Conservation (phyloP, 2,113 vertebrate genomes). For the Xiphorhynchus elegans region DNA sequence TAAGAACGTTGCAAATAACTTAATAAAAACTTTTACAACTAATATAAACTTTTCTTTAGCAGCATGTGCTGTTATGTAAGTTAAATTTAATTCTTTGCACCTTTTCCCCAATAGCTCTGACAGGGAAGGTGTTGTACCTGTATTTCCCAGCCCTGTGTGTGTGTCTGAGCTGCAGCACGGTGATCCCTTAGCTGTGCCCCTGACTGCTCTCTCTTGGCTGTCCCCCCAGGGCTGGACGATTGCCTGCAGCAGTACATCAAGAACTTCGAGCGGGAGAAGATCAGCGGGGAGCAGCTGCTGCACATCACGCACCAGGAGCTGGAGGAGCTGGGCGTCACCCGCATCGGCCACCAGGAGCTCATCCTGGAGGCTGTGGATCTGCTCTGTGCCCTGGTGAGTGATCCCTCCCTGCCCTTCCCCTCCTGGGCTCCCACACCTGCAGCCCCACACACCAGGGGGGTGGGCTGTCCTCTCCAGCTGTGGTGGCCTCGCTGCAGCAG, state of each 20-base stretch:
- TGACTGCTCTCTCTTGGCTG: background rate
- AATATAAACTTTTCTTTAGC: background rate
- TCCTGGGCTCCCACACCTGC: too few relatives aligned
- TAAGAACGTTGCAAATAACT: background rate
- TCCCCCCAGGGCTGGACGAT: conserved; percentile 84
- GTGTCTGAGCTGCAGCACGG: background rate
- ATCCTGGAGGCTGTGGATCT: conserved; percentile 90
- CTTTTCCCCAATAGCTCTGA: background rate
- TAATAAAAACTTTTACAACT: background rate
- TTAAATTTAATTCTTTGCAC: background rate
- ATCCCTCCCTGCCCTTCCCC: background rate
- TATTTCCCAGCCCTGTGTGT: background rate
- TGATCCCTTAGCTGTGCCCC: background rate
- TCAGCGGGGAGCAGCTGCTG: conserved; percentile 88
- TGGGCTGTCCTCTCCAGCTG: background rate
- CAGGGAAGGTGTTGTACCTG: background rate
- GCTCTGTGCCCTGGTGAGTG: conserved; percentile 86
- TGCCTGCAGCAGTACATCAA: conserved; percentile 92
- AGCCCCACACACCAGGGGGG: too few relatives aligned
- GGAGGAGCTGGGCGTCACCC: conserved; percentile 87
- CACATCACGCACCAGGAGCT: conserved; percentile 91
- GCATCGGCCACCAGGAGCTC: conserved; percentile 89
- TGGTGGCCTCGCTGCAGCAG: background rate
- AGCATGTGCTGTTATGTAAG: accelerated
- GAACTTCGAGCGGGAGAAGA: conserved; percentile 90